phyloP scores from a whole-genome alignment of 2,113 vertebrate species.

The Indicator maculatus region DNA sequence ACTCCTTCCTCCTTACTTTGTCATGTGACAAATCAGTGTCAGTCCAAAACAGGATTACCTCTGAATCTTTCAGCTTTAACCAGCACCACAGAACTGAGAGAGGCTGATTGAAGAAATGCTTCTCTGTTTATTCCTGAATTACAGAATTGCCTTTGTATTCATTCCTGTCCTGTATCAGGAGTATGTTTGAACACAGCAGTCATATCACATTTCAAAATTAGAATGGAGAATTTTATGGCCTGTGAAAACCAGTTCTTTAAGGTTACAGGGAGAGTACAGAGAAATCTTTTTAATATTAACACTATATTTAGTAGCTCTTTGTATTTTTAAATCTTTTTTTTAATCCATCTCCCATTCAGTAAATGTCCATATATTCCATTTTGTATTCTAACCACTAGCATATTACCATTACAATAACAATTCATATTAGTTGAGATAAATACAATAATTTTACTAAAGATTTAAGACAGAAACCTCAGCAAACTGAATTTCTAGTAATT shows the following conservation, averaged over 20 bases:
- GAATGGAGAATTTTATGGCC: neutral
- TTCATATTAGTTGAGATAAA: neutral
- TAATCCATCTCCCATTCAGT: neutral
- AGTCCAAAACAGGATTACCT: neutral
- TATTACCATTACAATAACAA: neutral
- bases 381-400: neutral
- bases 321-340: no score
- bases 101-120: neutral
- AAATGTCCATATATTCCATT: neutral
- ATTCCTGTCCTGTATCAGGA: neutral
- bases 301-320: neutral
- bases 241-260: neutral
- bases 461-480: neutral
- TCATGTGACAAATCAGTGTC: neutral
- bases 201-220: neutral
- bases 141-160: neutral
- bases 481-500: neutral
- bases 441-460: neutral
- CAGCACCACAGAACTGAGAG: neutral
- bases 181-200: neutral
- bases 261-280: neutral
- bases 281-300: neutral
- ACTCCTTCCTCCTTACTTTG: neutral
- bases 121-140: neutral
- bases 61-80: neutral